Conservation (phyloP, 1,140 invertebrate species). For the Saccostrea cuccullata region DNA sequence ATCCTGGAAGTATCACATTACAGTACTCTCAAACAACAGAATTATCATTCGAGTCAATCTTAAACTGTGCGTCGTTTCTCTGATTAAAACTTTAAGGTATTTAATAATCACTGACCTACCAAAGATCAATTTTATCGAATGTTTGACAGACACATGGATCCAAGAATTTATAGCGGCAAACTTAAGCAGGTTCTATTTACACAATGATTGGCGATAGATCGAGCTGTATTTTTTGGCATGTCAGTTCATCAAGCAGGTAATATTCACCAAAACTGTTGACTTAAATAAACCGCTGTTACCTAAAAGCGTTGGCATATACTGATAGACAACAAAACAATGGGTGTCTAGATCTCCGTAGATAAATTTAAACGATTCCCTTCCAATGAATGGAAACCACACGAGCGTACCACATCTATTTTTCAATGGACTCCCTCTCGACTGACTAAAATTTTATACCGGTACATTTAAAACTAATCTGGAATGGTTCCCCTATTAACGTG, state of each 20-base stretch:
- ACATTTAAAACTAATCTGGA: too few species aligned
- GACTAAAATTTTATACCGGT: too few species aligned
- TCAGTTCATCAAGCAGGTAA: slow-evolving; percentile 9
- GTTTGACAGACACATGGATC: slow-evolving; percentile 1
- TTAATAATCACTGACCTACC: slow-evolving; percentile 3
- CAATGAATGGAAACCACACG: background rate
- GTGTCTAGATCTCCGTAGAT: slow-evolving; percentile 5
- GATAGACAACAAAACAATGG: slow-evolving; percentile 5
- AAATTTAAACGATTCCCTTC: background rate
- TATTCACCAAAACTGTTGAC: background rate
- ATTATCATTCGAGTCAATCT: background rate
- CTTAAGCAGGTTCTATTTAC: slow-evolving; percentile 10
- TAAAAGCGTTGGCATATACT: background rate
- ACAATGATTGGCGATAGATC: background rate
- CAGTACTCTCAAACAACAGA: background rate
- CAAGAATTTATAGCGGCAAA: background rate
- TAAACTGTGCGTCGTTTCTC: slow-evolving; percentile 12
- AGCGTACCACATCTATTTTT: background rate
- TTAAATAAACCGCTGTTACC: slow-evolving; percentile 11
- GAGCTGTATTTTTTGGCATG: background rate
- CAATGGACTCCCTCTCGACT: background rate
- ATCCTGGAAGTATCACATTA: background rate
- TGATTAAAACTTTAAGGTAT: slow-evolving; percentile 37
- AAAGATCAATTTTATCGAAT: slow-evolving; percentile 30
- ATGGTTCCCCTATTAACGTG: too few species aligned